Evolutionary conservation across 2,888 invertebrate species (phyloP), one percentile per base, ranked within the genome.

Genomic region (Heliconius cydno): DNA sequence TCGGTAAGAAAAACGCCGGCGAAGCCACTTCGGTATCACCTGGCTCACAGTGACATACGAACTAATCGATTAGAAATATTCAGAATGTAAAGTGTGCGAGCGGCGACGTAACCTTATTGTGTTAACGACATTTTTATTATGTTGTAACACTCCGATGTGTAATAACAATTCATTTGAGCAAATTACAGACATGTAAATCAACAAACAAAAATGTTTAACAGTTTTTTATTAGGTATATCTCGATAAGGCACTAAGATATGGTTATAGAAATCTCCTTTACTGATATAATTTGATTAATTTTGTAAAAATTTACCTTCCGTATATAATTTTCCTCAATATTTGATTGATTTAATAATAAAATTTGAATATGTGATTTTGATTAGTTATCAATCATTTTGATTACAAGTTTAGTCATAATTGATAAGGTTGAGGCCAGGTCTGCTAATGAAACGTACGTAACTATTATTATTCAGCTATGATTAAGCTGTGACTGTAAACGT

Each of bases 151-250:
- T 28, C 66, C 28, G 41, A 75, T 41, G 46, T 13, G 75, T 28
- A 46, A 75, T 75, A 75, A 75, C 75, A 75, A 66, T 75, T 75
- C 65, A 75, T 65, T 75, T 75, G 46, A 75, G 75, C 63, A 41
- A 70, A 75, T 41, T 30, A 57, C 38, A 15, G 19, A 67, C 12
- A 41, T 28, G 30, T 79, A n/a, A 73, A 72, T 79, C 67, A 73
- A 73, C 67, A 13, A 46, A 63, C 41, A 46, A 46, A 72, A 60
- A 57, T 13, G 73, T 60, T 73, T 25, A 60, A 70, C 25, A 41
- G 12, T 70, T 46, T 70, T 70, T 70, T 70, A 15, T 41, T 41
- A n/a, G n/a, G n/a, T n/a, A 19, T 19, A 70, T 25, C 19, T 25
- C 25, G 3, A 25, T 28, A 25, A 67, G 67, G 34, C 3, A 22